Base-by-base conservation (phyloP, 2,888 invertebrate genomes). In the Prenolepis imparis region DNA sequence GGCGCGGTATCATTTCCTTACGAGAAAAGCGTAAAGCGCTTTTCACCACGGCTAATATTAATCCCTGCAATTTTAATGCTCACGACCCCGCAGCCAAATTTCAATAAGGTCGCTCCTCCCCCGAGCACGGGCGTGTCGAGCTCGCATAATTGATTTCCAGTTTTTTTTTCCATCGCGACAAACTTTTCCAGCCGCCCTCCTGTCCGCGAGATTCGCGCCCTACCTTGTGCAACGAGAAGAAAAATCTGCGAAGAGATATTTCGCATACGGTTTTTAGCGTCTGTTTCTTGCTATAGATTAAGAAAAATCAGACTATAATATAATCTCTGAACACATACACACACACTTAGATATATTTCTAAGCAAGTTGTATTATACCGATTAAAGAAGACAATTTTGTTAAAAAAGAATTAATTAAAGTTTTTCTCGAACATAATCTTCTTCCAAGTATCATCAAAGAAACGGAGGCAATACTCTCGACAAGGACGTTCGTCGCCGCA, bases 51-150 rank as follows among this genome's bases (percentile, higher is more conserved):
- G 90, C 86, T 88, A 88, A 92, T 93, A 93, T 93, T 94, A 93
- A 93, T 93, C 90, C 93, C 82, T 93, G 93, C 92, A 94, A 93
- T 90, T 93, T 94, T 94, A 92, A 94, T 93, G 92, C 89, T 85
- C 86, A 85, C 91, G 90, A 90, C 88, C 87, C 88, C 90, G 89
- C 89, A 84, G 87, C 81, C 92, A 92, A 93, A 93, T 94, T 93
- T 93, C 92, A 93, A 93, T 92, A 89, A 91, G 84, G 86, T 84
- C 88, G 84, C 73, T 75, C 75, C 72, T 75, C 83, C 78, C 80
- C 55, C 57, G 28, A 57, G n/a, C 44, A 15, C 68, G 70, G 39
- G 36, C 66, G 44, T 39, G 64, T 48, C 66, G 48, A 32, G 52
- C 44, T 68, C 87, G 89, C 90, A 92, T 92, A 92, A 93, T 93